Conservation (phyloP, 2,797 vertebrate genomes). For the Onychomys arenicola region DNA sequence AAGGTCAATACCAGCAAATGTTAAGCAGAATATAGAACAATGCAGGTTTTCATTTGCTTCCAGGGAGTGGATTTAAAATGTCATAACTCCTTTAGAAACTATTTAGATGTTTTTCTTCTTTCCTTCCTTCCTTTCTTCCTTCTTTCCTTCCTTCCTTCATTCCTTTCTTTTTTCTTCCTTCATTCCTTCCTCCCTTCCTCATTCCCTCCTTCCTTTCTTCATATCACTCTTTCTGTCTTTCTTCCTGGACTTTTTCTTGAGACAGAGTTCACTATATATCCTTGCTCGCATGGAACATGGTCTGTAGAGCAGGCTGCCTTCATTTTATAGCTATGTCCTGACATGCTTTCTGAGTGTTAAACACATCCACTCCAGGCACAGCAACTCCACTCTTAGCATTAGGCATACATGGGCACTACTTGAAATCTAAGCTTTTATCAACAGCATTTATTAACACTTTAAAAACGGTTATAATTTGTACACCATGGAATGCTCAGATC, state of each 20-base stretch:
- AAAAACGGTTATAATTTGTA: conserved; percentile 11
- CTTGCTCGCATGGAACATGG: not conserved
- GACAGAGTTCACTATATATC: not conserved
- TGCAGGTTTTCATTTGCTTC: not conserved
- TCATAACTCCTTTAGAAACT: conserved; percentile 8
- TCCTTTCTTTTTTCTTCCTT: too few species aligned
- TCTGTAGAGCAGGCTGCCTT: not conserved
- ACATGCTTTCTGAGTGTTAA: not conserved
- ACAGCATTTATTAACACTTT: conserved; percentile 24
- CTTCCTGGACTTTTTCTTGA: not conserved
- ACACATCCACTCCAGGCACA: not conserved
- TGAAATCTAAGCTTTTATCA: conserved; percentile 23
- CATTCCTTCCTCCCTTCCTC: not conserved
- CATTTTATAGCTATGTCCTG: not conserved
- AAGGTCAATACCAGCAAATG: not conserved
- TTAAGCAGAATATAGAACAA: not conserved
- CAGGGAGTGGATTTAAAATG: not conserved
- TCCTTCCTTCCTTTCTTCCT: not conserved
- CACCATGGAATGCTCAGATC: not conserved
- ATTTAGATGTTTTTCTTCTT: not conserved
- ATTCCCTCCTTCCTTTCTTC: not conserved
- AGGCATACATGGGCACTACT: not conserved
- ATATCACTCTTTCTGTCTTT: not conserved
- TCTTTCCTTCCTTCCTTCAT: too few species aligned
- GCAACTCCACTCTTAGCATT: not conserved